Percentiles rank a stretch among this genome's conserved stretches.
phyloP scores from a whole-genome alignment of 1,140 invertebrate genomes.

The Drosophila repleta region DNA sequence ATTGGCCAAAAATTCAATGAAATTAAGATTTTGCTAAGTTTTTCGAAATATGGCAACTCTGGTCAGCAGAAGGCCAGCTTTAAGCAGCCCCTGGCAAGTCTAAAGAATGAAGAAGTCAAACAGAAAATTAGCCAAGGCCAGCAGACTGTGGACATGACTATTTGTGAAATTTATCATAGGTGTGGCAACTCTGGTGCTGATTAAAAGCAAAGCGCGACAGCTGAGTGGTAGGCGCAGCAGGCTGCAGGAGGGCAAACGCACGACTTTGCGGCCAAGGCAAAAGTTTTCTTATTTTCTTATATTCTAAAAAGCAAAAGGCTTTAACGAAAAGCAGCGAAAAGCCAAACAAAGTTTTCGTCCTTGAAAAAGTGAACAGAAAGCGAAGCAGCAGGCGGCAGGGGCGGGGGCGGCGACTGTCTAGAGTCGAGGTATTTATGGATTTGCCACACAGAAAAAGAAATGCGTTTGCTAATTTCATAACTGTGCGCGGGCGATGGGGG shows the following conservation, averaged over 20 bases:
- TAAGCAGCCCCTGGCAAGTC: no score
- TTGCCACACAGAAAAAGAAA: constrained; percentile 61
- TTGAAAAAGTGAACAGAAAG: constrained; percentile 61
- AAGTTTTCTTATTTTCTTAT: constrained; percentile 8
- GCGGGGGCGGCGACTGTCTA: neutral
- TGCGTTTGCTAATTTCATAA: constrained; percentile 80
- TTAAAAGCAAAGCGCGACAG: constrained; percentile 10
- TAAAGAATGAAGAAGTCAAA: no score
- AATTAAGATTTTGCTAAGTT: no score
- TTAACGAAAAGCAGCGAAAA: constrained; percentile 66
- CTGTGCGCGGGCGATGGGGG: constrained; percentile 27
- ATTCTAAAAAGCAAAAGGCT: constrained; percentile 62
- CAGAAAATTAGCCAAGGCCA: no score
- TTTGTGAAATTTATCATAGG: neutral
- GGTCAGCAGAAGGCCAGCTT: no score
- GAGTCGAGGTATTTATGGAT: constrained; percentile 56
- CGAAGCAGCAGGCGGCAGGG: neutral
- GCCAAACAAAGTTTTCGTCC: constrained; percentile 74
- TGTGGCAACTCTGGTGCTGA: constrained; percentile 30
- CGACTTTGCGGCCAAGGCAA: constrained; percentile 14
- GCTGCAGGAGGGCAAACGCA: neutral
- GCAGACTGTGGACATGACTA: no score
- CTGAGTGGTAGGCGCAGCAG: neutral
- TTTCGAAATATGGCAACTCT: no score
- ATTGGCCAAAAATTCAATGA: no score